Conservation (phyloP, 2,113 vertebrate species). For the Muntiacus muntjak region DNA sequence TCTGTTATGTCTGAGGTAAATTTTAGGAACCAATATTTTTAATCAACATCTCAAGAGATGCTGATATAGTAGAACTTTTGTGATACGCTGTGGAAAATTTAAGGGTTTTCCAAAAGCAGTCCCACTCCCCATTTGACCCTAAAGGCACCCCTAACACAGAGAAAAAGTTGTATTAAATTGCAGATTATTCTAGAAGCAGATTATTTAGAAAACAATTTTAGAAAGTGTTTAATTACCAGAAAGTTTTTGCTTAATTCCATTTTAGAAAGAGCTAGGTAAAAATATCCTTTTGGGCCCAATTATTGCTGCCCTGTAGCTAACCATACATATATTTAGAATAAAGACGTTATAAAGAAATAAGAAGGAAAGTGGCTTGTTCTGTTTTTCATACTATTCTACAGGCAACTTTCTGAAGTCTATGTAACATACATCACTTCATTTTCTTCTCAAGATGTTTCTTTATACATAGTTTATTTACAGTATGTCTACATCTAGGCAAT, state of each 20-base stretch:
- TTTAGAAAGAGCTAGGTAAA: background rate
- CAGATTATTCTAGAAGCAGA: background rate
- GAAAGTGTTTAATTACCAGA: background rate
- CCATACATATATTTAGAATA: background rate
- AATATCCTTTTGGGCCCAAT: background rate
- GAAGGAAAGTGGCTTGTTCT: background rate
- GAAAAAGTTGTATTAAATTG: background rate
- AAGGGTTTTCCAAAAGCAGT: background rate
- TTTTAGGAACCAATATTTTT: background rate
- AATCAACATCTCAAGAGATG: background rate
- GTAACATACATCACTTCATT: background rate
- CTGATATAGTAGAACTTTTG: background rate
- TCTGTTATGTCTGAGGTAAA: background rate
- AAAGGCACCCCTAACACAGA: background rate
- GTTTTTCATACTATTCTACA: background rate
- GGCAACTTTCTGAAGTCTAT: background rate
- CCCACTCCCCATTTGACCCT: background rate
- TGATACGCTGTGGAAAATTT: background rate
- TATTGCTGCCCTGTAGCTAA: background rate
- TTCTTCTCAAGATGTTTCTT: background rate
- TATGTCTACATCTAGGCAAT: background rate
- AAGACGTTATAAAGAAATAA: background rate
- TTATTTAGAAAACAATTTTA: constrained; percentile 12
- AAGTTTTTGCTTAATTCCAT: background rate
- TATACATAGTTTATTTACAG: background rate